Base-by-base conservation (phyloP, 2,888 invertebrate genomes). In the Drosophila pegasa region DNA sequence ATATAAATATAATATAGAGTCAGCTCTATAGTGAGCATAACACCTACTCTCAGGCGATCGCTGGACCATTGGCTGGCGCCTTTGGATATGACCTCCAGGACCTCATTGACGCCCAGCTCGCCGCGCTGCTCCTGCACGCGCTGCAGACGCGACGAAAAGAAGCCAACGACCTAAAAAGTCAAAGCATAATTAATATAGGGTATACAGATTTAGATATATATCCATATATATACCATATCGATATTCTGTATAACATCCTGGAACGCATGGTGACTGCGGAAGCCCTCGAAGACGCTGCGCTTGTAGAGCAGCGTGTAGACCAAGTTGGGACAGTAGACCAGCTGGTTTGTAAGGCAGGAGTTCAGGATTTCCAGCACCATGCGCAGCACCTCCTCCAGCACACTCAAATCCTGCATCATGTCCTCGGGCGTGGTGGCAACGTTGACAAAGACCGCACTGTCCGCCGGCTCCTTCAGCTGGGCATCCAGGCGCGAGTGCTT, bases 361-460 rank as follows among this genome's bases (percentile, higher is more conserved):
- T 99, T 99, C 75, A 99, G 94, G 67, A 99, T 99, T 93, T 99
- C 99, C 70, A 99, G 92, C 16, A 99, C 95, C 97, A 99, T 99
- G 31, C 99, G 94, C 31, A 99, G 93, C 0, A 99, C 98, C 92
- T 99, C 99, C 92, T 99, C 99, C 31, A 99, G 93, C 0, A 98
- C 98, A 41, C 95, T 95, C 77, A 98, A 94, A 93, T 98, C 98
- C 89, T 98, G 97, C 91, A 97, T 95, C 92, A 92, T 92, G 60
- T 92, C 92, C 63, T 92, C 92, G 14, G 91, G 90, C 22, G 91
- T 90, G 12, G 91, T 90, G 7, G 89, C 60, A 0, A 92, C 91
- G 76, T 91, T 92, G 3, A 92, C 89, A 59, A 87, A 87, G 4
- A 92, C 91, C 0, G 88, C 89, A 47, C 89, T 92, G 64, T 91